Percentiles rank a stretch among this genome's conserved stretches.
These are phyloP conservation scores for Gymnodraco acuticeps DNA, from an alignment of 2,797 vertebrate genomes.

Conservation along the genomic window DNA sequence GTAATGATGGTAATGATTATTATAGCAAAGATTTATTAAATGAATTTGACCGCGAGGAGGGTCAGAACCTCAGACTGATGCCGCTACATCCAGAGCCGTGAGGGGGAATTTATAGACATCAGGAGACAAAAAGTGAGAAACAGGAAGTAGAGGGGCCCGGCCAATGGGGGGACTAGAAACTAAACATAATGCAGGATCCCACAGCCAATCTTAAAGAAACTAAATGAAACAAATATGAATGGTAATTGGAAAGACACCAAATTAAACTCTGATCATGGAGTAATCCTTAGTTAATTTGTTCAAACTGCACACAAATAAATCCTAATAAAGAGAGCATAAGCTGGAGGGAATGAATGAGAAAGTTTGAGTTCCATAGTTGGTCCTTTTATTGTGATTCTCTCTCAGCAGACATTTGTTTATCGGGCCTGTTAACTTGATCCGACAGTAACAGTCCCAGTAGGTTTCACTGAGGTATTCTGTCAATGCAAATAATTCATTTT, in stretches of 20 bases:
- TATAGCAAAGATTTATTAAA: slow-evolving; percentile 49
- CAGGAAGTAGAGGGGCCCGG: slow-evolving; percentile 71
- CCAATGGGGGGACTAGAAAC: slow-evolving; percentile 72
- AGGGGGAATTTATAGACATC: slow-evolving; percentile 88
- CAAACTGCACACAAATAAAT: slow-evolving; percentile 8
- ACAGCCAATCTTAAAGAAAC: slow-evolving; percentile 9
- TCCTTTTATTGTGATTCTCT: slow-evolving; percentile 44
- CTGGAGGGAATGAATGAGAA: slow-evolving; percentile 60
- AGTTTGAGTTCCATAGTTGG: slow-evolving; percentile 20
- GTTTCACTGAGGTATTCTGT: slow-evolving; percentile 27
- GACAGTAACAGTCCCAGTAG: slow-evolving; percentile 28
- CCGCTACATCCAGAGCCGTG: slow-evolving; percentile 61
- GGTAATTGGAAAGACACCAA: slow-evolving; percentile 30
- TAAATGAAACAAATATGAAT: background rate
- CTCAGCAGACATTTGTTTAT: slow-evolving; percentile 52
- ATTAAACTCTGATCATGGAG: slow-evolving; percentile 25
- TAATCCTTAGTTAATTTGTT: background rate
- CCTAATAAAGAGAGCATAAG: slow-evolving; percentile 21
- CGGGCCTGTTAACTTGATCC: slow-evolving; percentile 38
- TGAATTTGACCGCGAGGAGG: slow-evolving; percentile 84
- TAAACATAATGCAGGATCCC: slow-evolving; percentile 39
- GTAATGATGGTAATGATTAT: slow-evolving; percentile 58
- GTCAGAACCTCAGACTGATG: slow-evolving; percentile 63
- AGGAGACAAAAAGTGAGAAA: slow-evolving; percentile 56
- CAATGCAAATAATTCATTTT: slow-evolving; percentile 33